These are phyloP conservation scores for Volucella bombylans DNA, from an alignment of 2,888 invertebrate species.

Conservation along the genomic window DNA sequence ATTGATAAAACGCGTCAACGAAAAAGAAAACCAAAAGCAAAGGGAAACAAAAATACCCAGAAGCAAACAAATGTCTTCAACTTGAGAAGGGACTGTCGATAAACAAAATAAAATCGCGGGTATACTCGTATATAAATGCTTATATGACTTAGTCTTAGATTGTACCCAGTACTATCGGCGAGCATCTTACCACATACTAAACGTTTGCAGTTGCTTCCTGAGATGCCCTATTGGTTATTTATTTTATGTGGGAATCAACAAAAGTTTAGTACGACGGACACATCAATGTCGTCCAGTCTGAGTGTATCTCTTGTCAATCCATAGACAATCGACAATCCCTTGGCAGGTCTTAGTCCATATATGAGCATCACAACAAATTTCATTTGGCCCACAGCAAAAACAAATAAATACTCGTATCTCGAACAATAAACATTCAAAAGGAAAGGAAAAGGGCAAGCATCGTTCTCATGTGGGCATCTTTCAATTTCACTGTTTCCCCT, in stretches of 20 bases:
- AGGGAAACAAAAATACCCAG: conserved; percentile 32
- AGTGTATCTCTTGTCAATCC: conserved; percentile 71
- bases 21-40: conserved; percentile 6
- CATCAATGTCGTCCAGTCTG: conserved; percentile 60
- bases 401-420: conserved; percentile 71
- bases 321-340: conserved; percentile 70
- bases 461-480: conserved; percentile 47
- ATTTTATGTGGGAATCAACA: conserved; percentile 73
- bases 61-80: conserved; percentile 54
- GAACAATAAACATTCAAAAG: conserved; percentile 65
- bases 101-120: conserved; percentile 59
- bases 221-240: conserved; percentile 62
- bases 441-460: conserved; percentile 4
- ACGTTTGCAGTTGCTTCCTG: not conserved
- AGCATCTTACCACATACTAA: conserved; percentile 31
- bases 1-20: conserved; percentile 39
- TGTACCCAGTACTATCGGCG: conserved; percentile 12
- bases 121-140: conserved; percentile 5
- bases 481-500: conserved; percentile 32
- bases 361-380: conserved; percentile 73
- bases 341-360: conserved; percentile 74
- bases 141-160: no score
- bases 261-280: conserved; percentile 48
- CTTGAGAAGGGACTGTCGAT: conserved; percentile 41
- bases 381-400: conserved; percentile 63